Percentiles rank a stretch among this genome's conserved stretches.
Conservation (phyloP, 2,888 invertebrate genomes). For the Microctonus brassicae region DNA sequence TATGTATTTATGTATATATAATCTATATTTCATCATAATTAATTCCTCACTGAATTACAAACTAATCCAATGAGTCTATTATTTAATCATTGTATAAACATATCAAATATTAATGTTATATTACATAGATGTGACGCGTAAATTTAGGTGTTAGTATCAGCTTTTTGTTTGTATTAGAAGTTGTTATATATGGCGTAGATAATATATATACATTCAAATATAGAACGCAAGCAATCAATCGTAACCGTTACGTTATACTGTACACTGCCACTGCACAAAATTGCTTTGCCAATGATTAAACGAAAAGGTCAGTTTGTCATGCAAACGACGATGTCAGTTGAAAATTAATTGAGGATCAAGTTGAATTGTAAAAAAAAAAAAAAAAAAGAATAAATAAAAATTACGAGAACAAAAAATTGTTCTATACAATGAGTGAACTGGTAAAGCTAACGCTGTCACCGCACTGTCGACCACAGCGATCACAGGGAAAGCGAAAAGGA, state of each 20-base stretch:
- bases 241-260: neutral
- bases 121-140: neutral
- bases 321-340: slow-evolving; percentile 43
- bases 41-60: neutral
- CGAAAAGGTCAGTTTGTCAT: slow-evolving; percentile 42
- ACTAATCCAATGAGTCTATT: neutral
- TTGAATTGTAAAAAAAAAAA: slow-evolving; percentile 37
- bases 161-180: neutral
- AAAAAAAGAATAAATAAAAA: neutral
- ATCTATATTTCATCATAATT: neutral
- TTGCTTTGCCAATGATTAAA: slow-evolving; percentile 7
- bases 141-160: neutral
- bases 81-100: neutral
- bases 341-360: slow-evolving; percentile 46
- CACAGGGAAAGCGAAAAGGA: neutral
- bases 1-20: neutral
- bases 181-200: neutral
- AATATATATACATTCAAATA: neutral
- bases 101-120: neutral
- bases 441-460: neutral
- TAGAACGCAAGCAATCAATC: neutral
- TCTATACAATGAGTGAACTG: neutral
- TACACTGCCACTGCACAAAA: neutral
- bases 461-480: neutral
- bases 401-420: neutral